Evolutionary conservation across 92 coral and sea anemone species (phyloP).

Genomic region (Parazoanthus darwini): DNA sequence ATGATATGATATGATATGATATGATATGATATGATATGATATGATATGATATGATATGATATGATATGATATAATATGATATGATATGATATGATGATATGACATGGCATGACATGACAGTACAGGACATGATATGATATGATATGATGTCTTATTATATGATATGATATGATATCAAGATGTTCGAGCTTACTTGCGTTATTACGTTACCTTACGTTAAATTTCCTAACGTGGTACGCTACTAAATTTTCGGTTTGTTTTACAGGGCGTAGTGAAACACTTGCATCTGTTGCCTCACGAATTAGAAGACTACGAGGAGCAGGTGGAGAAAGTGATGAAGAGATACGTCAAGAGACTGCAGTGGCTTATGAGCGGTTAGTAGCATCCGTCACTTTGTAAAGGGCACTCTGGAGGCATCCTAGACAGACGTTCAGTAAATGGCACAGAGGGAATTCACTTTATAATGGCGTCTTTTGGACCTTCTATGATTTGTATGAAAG

Average conservation of each 20-base stretch:
- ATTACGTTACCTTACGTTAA: not conserved
- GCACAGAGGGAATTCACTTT: not conserved
- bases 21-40: no score
- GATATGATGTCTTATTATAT: not conserved
- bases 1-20: not conserved
- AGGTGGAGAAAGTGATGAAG: constrained; percentile 91
- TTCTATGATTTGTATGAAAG: no score
- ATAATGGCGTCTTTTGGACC: no score
- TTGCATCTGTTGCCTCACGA: constrained; percentile 91
- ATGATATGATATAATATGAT: not conserved
- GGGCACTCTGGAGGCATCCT: not conserved
- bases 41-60: not conserved
- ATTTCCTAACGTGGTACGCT: not conserved
- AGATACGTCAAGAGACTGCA: constrained; percentile 96
- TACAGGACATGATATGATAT: not conserved
- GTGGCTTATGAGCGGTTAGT: constrained; percentile 97
- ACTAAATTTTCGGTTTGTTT: not conserved
- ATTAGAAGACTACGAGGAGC: constrained; percentile 94
- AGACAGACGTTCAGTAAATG: not conserved
- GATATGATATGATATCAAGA: no score
- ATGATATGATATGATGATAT: not conserved
- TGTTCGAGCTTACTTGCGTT: no score
- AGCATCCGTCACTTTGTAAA: not conserved
- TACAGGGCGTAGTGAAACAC: constrained; percentile 90
- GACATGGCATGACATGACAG: no score